Conservation (phyloP, 2,888 invertebrate species). For the Drosophila subquinaria region DNA sequence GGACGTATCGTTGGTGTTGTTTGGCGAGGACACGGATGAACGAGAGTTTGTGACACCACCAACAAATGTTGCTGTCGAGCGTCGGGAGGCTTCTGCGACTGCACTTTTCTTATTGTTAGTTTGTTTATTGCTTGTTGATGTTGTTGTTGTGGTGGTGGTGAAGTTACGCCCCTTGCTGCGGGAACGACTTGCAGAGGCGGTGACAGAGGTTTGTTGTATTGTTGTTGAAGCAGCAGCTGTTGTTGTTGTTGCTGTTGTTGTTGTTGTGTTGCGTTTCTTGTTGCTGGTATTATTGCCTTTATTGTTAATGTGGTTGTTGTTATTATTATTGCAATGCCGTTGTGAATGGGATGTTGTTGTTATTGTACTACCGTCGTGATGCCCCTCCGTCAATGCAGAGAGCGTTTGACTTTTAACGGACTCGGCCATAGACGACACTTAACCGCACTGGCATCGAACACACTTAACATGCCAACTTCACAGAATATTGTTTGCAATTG, state of each 20-base stretch:
- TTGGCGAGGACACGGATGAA: slow-evolving; percentile 37
- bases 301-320: slow-evolving; percentile 50
- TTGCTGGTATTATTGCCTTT: slow-evolving; percentile 42
- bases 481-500: slow-evolving; percentile 43
- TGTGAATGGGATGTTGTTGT: slow-evolving; percentile 53
- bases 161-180: slow-evolving; percentile 58
- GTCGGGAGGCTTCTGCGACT: slow-evolving; percentile 33
- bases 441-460: slow-evolving; percentile 88
- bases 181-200: slow-evolving; percentile 44
- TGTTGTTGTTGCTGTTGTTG: slow-evolving; percentile 22
- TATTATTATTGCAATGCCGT: slow-evolving; percentile 50
- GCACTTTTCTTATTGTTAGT: slow-evolving; percentile 45
- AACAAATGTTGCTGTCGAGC: slow-evolving; percentile 37
- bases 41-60: slow-evolving; percentile 32
- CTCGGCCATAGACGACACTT: slow-evolving; percentile 96
- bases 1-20: slow-evolving; percentile 51
- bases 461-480: slow-evolving; percentile 85
- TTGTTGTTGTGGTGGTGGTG: slow-evolving; percentile 16
- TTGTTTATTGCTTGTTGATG: slow-evolving; percentile 15
- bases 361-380: slow-evolving; percentile 80
- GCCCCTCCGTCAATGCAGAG: slow-evolving; percentile 90
- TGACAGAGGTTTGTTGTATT: slow-evolving; percentile 33
- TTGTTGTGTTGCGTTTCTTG: slow-evolving; percentile 42
- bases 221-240: slow-evolving; percentile 27
- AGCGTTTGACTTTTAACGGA: slow-evolving; percentile 92